A percentile compares a stretch with the other conserved stretches of the same genome.
Evolutionary conservation across 2,797 vertebrate genomes (phyloP).

Genomic region (Amniataba percoides): DNA sequence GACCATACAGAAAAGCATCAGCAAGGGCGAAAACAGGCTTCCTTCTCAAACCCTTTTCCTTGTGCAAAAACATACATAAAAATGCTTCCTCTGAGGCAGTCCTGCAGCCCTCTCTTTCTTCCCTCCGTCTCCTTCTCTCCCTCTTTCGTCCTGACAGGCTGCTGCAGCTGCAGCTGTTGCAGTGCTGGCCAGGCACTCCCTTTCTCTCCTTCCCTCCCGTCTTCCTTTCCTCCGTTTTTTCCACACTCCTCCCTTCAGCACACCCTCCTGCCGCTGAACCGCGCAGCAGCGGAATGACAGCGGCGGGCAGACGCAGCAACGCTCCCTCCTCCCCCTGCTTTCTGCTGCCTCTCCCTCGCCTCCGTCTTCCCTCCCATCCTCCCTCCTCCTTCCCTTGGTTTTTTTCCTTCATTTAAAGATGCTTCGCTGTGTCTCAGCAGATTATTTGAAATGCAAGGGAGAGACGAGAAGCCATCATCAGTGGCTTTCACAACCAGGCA

Average conservation of each 20-base stretch:
- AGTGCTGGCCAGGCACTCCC: slow-evolving; percentile 83
- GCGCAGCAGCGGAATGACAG: slow-evolving; percentile 91
- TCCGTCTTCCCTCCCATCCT: slow-evolving; percentile 69
- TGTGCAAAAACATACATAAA: slow-evolving; percentile 60
- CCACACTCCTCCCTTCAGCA: slow-evolving; percentile 81
- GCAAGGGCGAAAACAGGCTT: slow-evolving; percentile 63
- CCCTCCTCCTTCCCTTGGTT: slow-evolving; percentile 52
- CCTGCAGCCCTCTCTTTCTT: slow-evolving; percentile 68
- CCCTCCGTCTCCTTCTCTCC: slow-evolving; percentile 65
- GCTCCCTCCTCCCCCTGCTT: slow-evolving; percentile 81
- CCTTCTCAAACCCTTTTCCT: slow-evolving; percentile 57
- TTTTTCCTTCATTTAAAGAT: slow-evolving; percentile 77
- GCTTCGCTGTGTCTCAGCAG: slow-evolving; percentile 73
- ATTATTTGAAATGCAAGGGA: slow-evolving; percentile 71
- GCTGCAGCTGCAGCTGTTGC: slow-evolving; percentile 86
- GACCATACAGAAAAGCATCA: slow-evolving; percentile 87
- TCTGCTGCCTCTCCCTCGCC: slow-evolving; percentile 72
- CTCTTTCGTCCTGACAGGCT: slow-evolving; percentile 77
- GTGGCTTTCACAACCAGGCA: slow-evolving; percentile 50
- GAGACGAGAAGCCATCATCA: slow-evolving; percentile 57
- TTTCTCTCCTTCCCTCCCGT: slow-evolving; percentile 80
- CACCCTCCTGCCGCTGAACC: slow-evolving; percentile 84
- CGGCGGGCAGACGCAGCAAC: slow-evolving; percentile 80
- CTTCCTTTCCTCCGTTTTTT: slow-evolving; percentile 77
- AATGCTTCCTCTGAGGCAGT: slow-evolving; percentile 63